Evolutionary conservation across 2,797 vertebrate genomes (phyloP).

Genomic region (Argentina silus): DNA sequence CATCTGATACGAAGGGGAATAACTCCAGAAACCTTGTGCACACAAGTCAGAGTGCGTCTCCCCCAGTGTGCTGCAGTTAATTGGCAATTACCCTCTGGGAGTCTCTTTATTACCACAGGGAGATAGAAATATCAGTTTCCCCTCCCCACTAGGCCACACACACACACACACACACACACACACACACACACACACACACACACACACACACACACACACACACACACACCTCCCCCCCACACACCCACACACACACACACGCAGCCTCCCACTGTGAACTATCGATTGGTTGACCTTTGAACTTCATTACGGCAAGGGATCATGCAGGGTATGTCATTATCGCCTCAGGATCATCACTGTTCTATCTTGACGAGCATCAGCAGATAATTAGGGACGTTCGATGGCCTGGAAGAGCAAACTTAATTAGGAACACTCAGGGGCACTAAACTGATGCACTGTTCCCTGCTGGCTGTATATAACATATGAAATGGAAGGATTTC

Average conservation of each 20-base stretch:
- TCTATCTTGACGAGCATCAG: background rate
- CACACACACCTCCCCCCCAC: constrained; percentile 12
- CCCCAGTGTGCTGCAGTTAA: constrained; percentile 56
- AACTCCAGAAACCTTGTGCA: background rate
- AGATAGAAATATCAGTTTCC: too few relatives aligned
- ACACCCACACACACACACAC: constrained; percentile 20
- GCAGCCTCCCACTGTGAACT: constrained; percentile 32
- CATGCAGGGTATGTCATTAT: constrained; percentile 62
- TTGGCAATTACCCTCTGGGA: constrained; percentile 70
- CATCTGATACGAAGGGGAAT: background rate
- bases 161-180: constrained; percentile 33
- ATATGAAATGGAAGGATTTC: background rate
- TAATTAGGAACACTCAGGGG: background rate
- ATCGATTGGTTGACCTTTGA: constrained; percentile 76
- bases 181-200: too few relatives aligned
- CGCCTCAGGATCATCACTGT: constrained; percentile 3
- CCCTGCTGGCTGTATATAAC: background rate
- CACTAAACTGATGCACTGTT: background rate
- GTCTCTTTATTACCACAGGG: constrained; percentile 52
- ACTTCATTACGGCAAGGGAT: constrained; percentile 69
- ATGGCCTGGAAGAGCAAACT: background rate
- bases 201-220: constrained; percentile 20
- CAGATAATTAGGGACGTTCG: background rate
- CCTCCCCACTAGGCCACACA: background rate
- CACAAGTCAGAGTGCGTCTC: constrained; percentile 4